Conservation (phyloP, 2,888 invertebrate species). For the Podabrus alpinus region DNA sequence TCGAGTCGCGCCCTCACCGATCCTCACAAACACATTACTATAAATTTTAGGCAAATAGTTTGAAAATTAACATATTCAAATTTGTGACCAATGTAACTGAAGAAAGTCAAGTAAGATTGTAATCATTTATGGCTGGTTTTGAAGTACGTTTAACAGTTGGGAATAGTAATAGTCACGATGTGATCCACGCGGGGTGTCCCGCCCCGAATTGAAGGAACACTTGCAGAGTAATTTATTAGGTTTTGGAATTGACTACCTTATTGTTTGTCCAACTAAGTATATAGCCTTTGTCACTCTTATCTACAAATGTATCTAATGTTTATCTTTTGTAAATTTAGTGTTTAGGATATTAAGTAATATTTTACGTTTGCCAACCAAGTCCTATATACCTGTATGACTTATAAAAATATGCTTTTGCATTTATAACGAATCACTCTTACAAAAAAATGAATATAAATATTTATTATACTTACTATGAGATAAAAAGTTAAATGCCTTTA, state of each 20-base stretch:
- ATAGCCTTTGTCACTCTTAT: constrained; percentile 56
- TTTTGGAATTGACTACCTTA: constrained; percentile 54
- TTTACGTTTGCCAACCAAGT: constrained; percentile 27
- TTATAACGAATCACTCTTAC: neutral
- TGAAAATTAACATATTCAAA: constrained; percentile 52
- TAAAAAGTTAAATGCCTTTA: neutral
- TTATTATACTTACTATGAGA: neutral
- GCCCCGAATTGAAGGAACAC: constrained; percentile 46
- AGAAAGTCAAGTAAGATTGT: constrained; percentile 48
- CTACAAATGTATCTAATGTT: constrained; percentile 54
- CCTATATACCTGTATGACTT: neutral
- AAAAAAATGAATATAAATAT: neutral
- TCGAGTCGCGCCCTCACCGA: constrained; percentile 47
- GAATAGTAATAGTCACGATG: constrained; percentile 43
- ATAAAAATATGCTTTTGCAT: neutral
- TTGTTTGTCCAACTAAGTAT: constrained; percentile 53
- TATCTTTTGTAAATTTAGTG: constrained; percentile 56
- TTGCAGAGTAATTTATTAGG: constrained; percentile 54
- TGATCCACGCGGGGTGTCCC: constrained; percentile 43
- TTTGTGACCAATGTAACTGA: constrained; percentile 42
- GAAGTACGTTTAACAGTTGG: constrained; percentile 40
- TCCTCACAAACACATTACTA: constrained; percentile 49
- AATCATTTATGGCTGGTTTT: constrained; percentile 50
- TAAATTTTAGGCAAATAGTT: constrained; percentile 47
- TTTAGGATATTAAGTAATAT: constrained; percentile 53